phyloP scores from a whole-genome alignment of 2,797 vertebrate genomes.

The Heteromormyrus szaboi region DNA sequence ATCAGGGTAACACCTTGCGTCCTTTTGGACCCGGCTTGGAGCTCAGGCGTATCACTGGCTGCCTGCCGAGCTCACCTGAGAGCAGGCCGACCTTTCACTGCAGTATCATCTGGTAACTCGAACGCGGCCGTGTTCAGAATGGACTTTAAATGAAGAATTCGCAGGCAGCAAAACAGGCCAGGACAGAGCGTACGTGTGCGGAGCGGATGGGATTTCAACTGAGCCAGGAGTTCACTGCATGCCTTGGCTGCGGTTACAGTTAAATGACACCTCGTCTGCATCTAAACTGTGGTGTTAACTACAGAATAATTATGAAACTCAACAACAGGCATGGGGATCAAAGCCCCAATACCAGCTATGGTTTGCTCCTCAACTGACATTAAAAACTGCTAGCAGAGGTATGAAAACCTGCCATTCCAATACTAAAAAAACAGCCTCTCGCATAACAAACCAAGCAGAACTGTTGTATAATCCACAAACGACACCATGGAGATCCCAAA shows the following conservation, averaged over 20 bases:
- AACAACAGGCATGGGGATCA: background rate
- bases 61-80: background rate
- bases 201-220: background rate
- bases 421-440: background rate
- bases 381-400: background rate
- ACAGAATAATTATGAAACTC: background rate
- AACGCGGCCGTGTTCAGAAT: background rate
- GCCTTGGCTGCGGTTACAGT: background rate
- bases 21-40: background rate
- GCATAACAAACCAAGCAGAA: background rate
- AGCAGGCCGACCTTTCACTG: background rate
- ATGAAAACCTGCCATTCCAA: background rate
- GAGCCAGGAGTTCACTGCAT: background rate
- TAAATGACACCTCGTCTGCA: background rate
- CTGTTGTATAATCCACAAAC: constrained; percentile 22
- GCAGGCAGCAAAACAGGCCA: background rate
- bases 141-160: background rate
- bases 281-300: background rate
- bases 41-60: background rate
- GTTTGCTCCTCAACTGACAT: background rate
- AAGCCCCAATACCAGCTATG: background rate
- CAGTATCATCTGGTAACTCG: background rate
- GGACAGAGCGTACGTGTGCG: background rate
- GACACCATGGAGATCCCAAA: constrained; percentile 28
- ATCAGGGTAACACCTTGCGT: constrained; percentile 17